phyloP scores from a whole-genome alignment of 2,888 invertebrate species.

The Ophioninae sp. region DNA sequence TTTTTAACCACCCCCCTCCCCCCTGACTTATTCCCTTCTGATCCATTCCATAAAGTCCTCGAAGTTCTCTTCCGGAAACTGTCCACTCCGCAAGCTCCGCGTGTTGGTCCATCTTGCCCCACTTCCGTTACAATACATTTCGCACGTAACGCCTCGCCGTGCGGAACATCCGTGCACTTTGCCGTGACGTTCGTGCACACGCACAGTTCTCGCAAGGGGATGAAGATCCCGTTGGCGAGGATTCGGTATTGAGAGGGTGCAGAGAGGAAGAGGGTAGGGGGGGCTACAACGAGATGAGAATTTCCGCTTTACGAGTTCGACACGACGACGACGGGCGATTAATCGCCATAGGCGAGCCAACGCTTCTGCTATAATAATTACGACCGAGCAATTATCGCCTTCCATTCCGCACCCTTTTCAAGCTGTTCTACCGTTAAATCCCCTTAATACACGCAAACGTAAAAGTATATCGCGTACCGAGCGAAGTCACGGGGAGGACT shows the following conservation, averaged over 20 bases:
- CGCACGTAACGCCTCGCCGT: constrained; percentile 41
- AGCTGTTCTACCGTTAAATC: constrained; percentile 21
- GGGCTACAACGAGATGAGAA: constrained; percentile 31
- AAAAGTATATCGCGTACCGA: constrained; percentile 19
- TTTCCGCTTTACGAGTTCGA: constrained; percentile 55
- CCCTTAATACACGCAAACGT: constrained; percentile 13
- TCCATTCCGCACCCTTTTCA: constrained; percentile 38
- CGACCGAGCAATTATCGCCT: constrained; percentile 50
- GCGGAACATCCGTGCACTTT: constrained; percentile 47
- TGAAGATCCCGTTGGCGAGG: not conserved
- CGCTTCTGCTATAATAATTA: constrained; percentile 53
- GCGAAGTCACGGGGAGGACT: constrained; percentile 15
- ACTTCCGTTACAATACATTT: constrained; percentile 23
- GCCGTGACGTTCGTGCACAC: constrained; percentile 34
- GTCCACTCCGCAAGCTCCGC: not conserved
- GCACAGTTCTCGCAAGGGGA: not conserved
- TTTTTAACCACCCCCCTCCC: too few relatives aligned
- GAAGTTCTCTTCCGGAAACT: not conserved
- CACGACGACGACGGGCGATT: constrained; percentile 51
- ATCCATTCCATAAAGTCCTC: too few relatives aligned
- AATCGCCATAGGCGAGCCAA: constrained; percentile 39
- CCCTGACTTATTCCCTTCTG: too few relatives aligned
- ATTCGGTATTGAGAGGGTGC: too few relatives aligned
- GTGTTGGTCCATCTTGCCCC: not conserved
- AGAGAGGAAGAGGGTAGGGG: not conserved